A percentile compares a stretch with the other conserved stretches of the same genome.
Evolutionary conservation across 2,113 vertebrate genomes (phyloP).

Genomic region (Climacteris rufus): DNA sequence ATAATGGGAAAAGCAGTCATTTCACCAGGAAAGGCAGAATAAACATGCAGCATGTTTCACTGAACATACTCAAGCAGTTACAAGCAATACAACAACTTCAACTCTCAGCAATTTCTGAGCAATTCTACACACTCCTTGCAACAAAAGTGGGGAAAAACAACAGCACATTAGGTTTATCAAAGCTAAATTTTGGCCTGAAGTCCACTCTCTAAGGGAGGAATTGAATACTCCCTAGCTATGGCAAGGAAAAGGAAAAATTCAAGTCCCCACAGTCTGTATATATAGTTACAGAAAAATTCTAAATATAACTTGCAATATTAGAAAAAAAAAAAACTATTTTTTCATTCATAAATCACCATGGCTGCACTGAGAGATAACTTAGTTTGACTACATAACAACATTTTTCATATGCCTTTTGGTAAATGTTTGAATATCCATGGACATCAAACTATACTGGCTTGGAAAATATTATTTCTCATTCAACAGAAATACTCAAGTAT

Average conservation of each 20-base stretch:
- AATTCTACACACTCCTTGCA: not conserved
- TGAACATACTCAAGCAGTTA: not conserved
- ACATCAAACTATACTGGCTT: not conserved
- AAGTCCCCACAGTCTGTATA: accelerated
- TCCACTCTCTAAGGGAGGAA: not conserved
- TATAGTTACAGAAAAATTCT: not conserved
- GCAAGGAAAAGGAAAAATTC: not conserved
- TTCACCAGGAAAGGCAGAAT: not conserved
- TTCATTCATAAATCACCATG: not conserved
- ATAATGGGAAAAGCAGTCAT: not conserved
- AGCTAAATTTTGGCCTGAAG: not conserved
- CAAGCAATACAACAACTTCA: not conserved
- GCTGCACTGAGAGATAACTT: not conserved
- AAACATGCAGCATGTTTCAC: not conserved
- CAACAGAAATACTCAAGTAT: not conserved
- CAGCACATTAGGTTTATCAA: not conserved
- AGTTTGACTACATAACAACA: not conserved
- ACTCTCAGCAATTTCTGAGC: not conserved
- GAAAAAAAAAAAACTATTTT: not conserved
- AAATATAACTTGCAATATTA: not conserved
- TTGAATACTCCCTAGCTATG: not conserved
- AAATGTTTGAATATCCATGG: not conserved
- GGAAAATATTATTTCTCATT: not conserved
- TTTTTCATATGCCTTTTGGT: not conserved
- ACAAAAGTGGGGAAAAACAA: not conserved